phyloP scores from a whole-genome alignment of 2,797 vertebrate species.

The Pseudocheirus occidentalis region DNA sequence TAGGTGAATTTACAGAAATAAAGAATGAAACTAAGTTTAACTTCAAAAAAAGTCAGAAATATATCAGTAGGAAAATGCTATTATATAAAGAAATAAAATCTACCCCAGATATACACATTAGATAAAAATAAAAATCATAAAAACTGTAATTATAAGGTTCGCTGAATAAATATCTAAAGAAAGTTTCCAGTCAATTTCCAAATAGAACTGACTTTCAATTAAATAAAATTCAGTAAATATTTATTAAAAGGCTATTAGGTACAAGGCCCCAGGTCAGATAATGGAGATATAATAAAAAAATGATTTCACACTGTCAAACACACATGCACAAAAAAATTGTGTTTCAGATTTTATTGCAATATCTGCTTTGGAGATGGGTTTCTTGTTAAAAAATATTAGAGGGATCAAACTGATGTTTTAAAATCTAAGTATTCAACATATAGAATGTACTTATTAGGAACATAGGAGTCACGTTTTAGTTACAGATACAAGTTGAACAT shows the following conservation, averaged over 20 bases:
- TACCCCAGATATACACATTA: not conserved
- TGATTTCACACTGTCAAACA: not conserved
- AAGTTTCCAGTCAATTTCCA: not conserved
- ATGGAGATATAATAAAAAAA: not conserved
- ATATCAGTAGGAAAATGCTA: not conserved
- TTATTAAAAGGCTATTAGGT: not conserved
- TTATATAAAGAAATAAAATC: not conserved
- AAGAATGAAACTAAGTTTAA: not conserved
- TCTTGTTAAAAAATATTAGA: not conserved
- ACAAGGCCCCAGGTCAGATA: not conserved
- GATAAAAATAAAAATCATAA: not conserved
- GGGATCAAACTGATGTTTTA: not conserved
- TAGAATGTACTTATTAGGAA: not conserved
- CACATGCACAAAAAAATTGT: not conserved
- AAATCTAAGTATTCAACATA: not conserved
- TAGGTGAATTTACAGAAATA: not conserved
- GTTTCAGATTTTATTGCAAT: not conserved
- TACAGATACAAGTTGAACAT: not conserved
- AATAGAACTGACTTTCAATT: not conserved
- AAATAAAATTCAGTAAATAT: not conserved
- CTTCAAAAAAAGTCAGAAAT: not conserved
- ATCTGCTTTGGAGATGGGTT: not conserved
- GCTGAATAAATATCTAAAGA: not conserved
- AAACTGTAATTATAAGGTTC: not conserved
- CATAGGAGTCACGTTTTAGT: not conserved